phyloP scores from a whole-genome alignment of 2,113 vertebrate genomes.

The Antechinus flavipes region DNA sequence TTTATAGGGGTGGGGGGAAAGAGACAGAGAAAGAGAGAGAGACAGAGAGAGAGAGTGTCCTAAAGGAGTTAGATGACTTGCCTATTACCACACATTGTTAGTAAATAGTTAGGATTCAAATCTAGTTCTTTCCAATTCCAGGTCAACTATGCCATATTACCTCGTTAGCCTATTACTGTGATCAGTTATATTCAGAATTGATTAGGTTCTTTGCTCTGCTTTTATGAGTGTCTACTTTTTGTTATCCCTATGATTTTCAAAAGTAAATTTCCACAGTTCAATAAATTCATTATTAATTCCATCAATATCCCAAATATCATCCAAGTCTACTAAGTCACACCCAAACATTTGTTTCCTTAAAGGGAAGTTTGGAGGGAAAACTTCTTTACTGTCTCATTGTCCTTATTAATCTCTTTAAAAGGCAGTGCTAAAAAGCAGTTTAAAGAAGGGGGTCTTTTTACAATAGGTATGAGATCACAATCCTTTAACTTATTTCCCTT shows the following conservation, averaged over 20 bases:
- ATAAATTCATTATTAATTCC: slow-evolving; percentile 51
- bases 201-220: neutral
- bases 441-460: slow-evolving; percentile 58
- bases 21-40: too few relatives aligned
- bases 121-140: neutral
- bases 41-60: neutral
- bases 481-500: slow-evolving; percentile 63
- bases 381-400: slow-evolving; percentile 72
- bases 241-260: slow-evolving; percentile 11
- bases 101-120: neutral
- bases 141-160: neutral
- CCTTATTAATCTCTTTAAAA: slow-evolving; percentile 78
- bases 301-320: slow-evolving; percentile 52
- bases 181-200: neutral
- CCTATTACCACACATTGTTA: neutral
- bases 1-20: neutral
- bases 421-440: slow-evolving; percentile 71
- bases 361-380: neutral
- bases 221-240: neutral
- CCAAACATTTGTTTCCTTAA: slow-evolving; percentile 63
- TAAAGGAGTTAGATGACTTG: neutral
- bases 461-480: slow-evolving; percentile 65
- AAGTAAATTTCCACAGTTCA: slow-evolving; percentile 15
- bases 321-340: slow-evolving; percentile 28
- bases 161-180: neutral